Evolutionary conservation across 2,113 vertebrate species (phyloP).

Genomic region (Erythrolamprus reginae): DNA sequence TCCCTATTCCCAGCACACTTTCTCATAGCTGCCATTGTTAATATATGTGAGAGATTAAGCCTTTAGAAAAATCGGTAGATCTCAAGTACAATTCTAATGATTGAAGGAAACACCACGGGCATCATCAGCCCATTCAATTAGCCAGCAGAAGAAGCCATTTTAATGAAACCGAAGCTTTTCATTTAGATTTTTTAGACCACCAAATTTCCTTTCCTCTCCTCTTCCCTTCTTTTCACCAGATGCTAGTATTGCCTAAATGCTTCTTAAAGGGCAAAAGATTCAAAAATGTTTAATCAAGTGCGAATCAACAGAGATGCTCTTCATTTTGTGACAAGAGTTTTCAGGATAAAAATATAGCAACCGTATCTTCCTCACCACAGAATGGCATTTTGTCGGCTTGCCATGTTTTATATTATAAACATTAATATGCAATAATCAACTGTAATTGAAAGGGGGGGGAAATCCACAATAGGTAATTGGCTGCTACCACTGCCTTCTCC

Average conservation of each 20-base stretch:
- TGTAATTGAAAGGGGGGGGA: too few species aligned
- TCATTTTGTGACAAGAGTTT: neutral
- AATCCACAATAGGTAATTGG: neutral
- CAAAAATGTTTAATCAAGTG: neutral
- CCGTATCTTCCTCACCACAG: neutral
- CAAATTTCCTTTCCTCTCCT: neutral
- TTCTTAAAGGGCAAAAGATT: neutral
- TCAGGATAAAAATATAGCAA: neutral
- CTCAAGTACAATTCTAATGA: neutral
- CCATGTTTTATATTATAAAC: neutral
- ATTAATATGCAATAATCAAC: neutral
- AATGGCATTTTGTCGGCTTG: neutral
- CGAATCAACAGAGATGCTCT: neutral
- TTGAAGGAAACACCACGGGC: neutral
- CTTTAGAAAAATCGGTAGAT: neutral
- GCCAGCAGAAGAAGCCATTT: neutral
- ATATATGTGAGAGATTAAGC: slow-evolving; percentile 30
- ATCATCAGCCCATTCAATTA: neutral
- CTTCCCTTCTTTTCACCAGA: neutral
- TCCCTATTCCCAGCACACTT: neutral
- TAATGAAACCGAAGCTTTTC: neutral
- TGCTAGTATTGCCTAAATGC: neutral
- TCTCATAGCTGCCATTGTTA: slow-evolving; percentile 12
- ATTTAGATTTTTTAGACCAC: neutral
- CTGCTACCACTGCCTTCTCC: neutral